phyloP scores from a whole-genome alignment of 2,888 invertebrate genomes.

The Macaria notata region DNA sequence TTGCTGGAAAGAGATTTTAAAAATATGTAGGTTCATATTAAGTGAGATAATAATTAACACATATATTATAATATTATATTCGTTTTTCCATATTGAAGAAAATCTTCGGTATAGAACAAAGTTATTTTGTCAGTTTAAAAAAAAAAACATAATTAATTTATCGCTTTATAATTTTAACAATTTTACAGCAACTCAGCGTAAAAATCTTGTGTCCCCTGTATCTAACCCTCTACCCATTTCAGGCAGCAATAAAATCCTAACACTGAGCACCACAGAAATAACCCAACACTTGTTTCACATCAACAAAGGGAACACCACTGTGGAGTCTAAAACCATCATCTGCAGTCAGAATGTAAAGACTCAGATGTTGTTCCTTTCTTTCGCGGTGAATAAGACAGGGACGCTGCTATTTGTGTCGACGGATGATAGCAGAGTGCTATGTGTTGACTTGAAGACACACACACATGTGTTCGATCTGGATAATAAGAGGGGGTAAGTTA shows the following conservation, averaged over 20 bases:
- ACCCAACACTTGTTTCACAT: conserved; percentile 59
- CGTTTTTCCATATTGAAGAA: no score
- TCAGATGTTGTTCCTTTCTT: conserved; percentile 56
- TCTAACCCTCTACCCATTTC: conserved; percentile 30
- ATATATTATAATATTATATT: no score
- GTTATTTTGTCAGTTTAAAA: no score
- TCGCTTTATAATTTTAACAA: no score
- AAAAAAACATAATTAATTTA: no score
- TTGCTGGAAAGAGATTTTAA: no score
- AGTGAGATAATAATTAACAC: no score
- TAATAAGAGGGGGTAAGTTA: conserved; percentile 70
- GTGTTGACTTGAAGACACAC: conserved; percentile 66
- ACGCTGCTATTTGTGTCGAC: conserved; percentile 70
- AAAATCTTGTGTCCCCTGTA: background rate
- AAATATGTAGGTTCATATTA: no score
- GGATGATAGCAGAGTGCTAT: conserved; percentile 66
- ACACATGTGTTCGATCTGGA: conserved; percentile 63
- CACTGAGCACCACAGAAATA: conserved; percentile 61
- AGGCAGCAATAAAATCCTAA: conserved; percentile 69
- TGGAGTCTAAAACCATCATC: conserved; percentile 52
- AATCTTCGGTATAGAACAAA: no score
- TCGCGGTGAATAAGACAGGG: conserved; percentile 68
- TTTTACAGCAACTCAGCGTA: no score
- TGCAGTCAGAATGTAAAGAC: conserved; percentile 56
- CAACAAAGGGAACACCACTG: conserved; percentile 42